phyloP scores from a whole-genome alignment of 2,113 vertebrate genomes.

The Elephas maximus region DNA sequence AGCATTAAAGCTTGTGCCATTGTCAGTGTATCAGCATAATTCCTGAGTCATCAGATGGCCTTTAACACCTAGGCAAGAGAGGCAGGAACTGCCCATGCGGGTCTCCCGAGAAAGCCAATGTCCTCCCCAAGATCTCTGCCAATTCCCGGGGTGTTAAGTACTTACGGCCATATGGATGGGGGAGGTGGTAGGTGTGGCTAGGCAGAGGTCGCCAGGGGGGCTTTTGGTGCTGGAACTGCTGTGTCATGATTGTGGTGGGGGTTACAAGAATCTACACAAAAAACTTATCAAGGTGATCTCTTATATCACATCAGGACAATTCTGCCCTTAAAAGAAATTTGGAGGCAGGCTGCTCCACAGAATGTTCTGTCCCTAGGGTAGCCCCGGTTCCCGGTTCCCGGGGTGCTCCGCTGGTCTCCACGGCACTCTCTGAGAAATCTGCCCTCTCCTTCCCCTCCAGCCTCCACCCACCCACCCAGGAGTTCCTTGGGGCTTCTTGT shows the following conservation, averaged over 20 bases:
- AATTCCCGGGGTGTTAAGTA: neutral
- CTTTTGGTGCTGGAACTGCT: rapidly evolving
- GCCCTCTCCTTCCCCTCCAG: too few species aligned
- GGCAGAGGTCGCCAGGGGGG: rapidly evolving
- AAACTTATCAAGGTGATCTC: neutral
- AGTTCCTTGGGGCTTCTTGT: too few species aligned
- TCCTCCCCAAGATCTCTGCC: neutral
- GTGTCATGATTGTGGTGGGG: neutral
- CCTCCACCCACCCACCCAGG: rapidly evolving
- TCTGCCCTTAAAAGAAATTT: too few species aligned
- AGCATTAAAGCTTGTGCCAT: rapidly evolving
- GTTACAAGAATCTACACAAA: neutral
- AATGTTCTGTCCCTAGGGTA: too few species aligned
- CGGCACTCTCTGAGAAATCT: neutral
- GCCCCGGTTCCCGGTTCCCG: too few species aligned
- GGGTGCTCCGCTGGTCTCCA: neutral
- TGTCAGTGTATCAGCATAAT: neutral
- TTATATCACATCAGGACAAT: neutral
- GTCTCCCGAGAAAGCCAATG: rapidly evolving
- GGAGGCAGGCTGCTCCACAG: too few species aligned
- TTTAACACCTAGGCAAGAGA: neutral
- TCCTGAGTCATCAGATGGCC: neutral
- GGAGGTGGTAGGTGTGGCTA: neutral
- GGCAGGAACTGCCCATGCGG: rapidly evolving
- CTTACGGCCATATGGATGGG: rapidly evolving